Conservation (phyloP, 2,888 invertebrate genomes). For the Folsomia manolachei region DNA sequence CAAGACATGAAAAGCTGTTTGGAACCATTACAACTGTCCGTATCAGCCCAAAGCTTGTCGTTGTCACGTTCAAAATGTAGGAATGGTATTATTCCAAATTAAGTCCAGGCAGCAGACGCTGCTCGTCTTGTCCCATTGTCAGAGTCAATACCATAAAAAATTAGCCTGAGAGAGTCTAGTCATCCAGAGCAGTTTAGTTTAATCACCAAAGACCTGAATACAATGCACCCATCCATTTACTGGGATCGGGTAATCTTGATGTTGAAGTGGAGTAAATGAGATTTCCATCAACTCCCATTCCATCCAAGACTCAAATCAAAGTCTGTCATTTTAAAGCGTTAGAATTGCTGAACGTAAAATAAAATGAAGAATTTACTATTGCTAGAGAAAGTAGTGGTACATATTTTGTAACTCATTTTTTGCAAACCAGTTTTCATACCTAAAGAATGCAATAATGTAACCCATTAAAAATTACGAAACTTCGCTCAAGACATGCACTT, state of each 20-base stretch:
- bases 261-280: constrained; percentile 11
- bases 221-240: too few species aligned
- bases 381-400: too few species aligned
- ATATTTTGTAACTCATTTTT: not conserved
- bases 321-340: too few species aligned
- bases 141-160: not conserved
- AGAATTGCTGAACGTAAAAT: too few species aligned
- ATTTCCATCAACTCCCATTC: constrained; percentile 14
- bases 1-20: not conserved
- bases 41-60: not conserved
- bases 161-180: not conserved
- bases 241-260: not conserved
- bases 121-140: not conserved
- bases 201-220: too few species aligned
- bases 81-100: not conserved
- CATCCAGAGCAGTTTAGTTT: not conserved
- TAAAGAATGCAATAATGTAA: not conserved
- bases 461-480: not conserved
- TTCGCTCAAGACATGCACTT: not conserved
- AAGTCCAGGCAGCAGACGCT: not conserved
- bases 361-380: too few species aligned
- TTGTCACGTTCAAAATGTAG: not conserved
- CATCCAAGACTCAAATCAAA: not conserved
- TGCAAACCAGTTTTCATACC: not conserved
- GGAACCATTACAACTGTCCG: not conserved